Conservation (phyloP, 2,113 vertebrate genomes). For the Ptychochromis oligacanthus region DNA sequence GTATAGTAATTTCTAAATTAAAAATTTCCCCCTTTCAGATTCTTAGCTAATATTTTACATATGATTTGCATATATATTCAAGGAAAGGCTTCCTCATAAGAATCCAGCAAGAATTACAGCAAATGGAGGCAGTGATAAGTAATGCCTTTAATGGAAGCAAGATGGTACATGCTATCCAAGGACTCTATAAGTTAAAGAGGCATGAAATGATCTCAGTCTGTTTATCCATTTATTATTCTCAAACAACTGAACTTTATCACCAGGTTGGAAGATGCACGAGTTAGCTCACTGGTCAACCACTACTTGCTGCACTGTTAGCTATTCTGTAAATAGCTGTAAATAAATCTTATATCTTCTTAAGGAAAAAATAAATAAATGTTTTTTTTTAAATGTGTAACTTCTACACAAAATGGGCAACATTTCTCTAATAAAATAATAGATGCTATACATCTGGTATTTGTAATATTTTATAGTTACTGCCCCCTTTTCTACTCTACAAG, state of each 20-base stretch:
- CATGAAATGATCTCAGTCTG: slow-evolving; percentile 39
- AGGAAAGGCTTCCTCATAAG: not conserved
- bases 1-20: not conserved
- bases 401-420: not conserved
- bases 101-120: slow-evolving; percentile 5
- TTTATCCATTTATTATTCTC: slow-evolving; percentile 16
- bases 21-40: not conserved
- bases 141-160: slow-evolving; percentile 42
- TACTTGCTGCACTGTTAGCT: not conserved
- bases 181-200: slow-evolving; percentile 9
- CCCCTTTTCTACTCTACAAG: not conserved
- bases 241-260: not conserved
- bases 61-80: not conserved
- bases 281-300: not conserved
- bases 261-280: not conserved
- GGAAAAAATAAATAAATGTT: not conserved
- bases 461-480: not conserved
- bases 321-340: too few species aligned
- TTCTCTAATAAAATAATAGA: not conserved
- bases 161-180: slow-evolving; percentile 37
- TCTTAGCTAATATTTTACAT: not conserved
- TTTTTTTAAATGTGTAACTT: not conserved
- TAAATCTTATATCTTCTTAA: too few species aligned
- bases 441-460: not conserved
- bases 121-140: slow-evolving; percentile 13